Percentiles rank a stretch among this genome's conserved stretches.
These are phyloP conservation scores for Octomys mimax DNA, from an alignment of 2,797 vertebrate genomes.

Conservation along the genomic window DNA sequence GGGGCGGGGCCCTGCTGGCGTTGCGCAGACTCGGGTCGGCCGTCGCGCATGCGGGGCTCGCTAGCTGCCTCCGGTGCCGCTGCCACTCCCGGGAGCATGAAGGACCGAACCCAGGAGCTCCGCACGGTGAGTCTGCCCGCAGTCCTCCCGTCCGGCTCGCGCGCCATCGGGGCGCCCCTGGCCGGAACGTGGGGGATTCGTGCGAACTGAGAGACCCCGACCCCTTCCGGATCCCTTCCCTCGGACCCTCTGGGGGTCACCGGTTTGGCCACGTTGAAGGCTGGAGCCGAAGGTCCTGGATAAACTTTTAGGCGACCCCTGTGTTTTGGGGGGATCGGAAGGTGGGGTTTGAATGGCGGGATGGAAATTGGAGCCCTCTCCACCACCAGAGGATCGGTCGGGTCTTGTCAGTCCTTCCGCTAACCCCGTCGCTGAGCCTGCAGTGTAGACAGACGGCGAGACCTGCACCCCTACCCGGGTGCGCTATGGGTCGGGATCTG, in stretches of 20 bases:
- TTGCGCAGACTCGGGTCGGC: slow-evolving; percentile 80
- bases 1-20: slow-evolving; percentile 76
- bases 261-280: background rate
- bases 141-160: background rate
- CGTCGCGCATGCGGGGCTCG: slow-evolving; percentile 80
- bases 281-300: background rate
- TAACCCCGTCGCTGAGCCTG: background rate
- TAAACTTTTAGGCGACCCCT: slow-evolving; percentile 71
- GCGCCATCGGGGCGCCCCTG: background rate
- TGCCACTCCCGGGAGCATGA: slow-evolving; percentile 86
- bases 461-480: background rate
- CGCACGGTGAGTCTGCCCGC: slow-evolving; percentile 86
- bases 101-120: slow-evolving; percentile 90
- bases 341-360: slow-evolving; percentile 4
- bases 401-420: background rate
- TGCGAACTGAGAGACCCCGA: background rate
- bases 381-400: background rate
- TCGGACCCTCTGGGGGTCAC: slow-evolving; percentile 40
- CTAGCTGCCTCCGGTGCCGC: slow-evolving; percentile 68
- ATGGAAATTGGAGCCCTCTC: slow-evolving; percentile 35
- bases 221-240: slow-evolving; percentile 61
- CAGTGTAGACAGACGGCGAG: background rate
- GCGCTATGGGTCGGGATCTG: slow-evolving; percentile 6
- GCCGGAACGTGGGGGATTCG: background rate
- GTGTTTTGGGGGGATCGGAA: background rate